These are phyloP conservation scores for Burhinus bistriatus DNA, from an alignment of 2,113 vertebrate species.

Conservation along the genomic window DNA sequence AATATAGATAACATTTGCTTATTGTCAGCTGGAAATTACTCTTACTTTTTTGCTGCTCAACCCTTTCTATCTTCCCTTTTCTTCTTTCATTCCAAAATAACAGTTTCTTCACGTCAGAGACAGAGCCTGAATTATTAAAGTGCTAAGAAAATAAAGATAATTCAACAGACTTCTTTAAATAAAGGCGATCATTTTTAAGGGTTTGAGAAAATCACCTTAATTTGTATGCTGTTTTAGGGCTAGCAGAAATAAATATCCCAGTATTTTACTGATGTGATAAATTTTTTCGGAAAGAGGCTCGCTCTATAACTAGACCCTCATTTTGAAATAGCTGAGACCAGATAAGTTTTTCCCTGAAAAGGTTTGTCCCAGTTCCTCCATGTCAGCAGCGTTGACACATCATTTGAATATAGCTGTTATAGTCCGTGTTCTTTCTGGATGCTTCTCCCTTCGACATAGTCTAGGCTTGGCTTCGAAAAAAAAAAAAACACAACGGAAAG, in stretches of 20 bases:
- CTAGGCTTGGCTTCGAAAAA: neutral
- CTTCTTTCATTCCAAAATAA: neutral
- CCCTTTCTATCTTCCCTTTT: slow-evolving; percentile 11
- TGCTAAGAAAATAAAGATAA: slow-evolving; percentile 44
- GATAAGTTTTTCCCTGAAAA: neutral
- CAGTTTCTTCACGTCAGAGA: neutral
- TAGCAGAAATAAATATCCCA: slow-evolving; percentile 20
- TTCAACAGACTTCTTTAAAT: slow-evolving; percentile 40
- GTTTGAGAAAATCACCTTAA: slow-evolving; percentile 33
- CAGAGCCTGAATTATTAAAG: slow-evolving; percentile 38
- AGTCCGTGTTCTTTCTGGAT: neutral
- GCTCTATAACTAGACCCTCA: neutral
- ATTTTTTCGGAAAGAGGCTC: neutral
- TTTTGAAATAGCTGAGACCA: neutral
- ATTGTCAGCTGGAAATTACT: neutral
- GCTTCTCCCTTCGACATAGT: neutral
- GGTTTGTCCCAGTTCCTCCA: neutral
- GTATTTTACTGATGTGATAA: slow-evolving; percentile 11
- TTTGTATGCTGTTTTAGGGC: neutral
- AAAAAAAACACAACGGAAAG: neutral
- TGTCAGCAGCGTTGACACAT: neutral
- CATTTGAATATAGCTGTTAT: neutral
- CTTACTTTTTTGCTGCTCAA: neutral
- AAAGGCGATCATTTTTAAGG: slow-evolving; percentile 27
- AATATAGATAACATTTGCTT: neutral